These are phyloP conservation scores for Boulengeromyrus knoepffleri DNA, from an alignment of 2,113 vertebrate species.

Conservation along the genomic window DNA sequence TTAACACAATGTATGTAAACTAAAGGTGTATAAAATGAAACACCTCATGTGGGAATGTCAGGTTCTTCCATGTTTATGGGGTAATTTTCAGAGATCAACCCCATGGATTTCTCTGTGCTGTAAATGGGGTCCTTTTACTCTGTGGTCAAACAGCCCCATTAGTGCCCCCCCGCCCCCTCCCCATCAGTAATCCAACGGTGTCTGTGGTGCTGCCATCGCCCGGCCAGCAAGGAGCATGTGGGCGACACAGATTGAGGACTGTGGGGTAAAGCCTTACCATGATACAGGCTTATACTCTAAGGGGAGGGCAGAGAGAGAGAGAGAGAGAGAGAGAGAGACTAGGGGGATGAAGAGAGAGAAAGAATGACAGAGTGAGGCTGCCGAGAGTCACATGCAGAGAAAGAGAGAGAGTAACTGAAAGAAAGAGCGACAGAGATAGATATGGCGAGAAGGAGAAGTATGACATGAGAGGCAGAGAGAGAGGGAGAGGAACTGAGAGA, in stretches of 20 bases:
- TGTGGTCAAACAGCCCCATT: not conserved
- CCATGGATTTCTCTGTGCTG: not conserved
- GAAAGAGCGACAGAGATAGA: not conserved
- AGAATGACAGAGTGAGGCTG: not conserved
- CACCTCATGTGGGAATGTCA: not conserved
- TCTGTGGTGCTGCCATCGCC: not conserved
- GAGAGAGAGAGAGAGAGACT: not conserved
- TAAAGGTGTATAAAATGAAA: not conserved
- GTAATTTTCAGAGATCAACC: not conserved
- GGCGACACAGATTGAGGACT: not conserved
- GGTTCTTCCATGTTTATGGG: not conserved
- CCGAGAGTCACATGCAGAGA: not conserved
- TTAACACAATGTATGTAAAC: not conserved
- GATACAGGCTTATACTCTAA: not conserved
- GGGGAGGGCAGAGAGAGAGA: not conserved
- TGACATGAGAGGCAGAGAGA: not conserved
- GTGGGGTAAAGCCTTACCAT: not conserved
- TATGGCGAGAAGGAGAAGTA: not conserved
- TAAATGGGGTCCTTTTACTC: not conserved
- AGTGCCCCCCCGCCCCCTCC: not conserved
- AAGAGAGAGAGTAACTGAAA: not conserved
- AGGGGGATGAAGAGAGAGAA: not conserved
- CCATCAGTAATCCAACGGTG: not conserved
- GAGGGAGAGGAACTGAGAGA: not conserved
- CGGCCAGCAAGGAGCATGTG: not conserved